Base-by-base conservation (phyloP, 2,797 vertebrate species). In the Erethizon dorsatum region DNA sequence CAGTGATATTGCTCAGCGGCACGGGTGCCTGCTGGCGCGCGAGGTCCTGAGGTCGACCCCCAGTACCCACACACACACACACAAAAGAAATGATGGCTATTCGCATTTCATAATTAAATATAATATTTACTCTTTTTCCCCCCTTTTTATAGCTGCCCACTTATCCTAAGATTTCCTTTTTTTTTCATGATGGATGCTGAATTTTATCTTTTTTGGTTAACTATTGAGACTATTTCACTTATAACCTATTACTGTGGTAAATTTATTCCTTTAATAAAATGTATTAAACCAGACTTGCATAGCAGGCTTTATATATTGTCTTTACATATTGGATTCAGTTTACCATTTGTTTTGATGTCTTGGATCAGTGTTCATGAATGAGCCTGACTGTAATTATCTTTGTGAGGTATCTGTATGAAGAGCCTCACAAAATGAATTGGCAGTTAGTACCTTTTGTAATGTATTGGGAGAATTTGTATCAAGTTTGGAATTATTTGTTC, bases 301-400 rank as follows among this genome's bases (percentile, higher is more conserved):
- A 84, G 63, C 63, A 2, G 37, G 45, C 12, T 91, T 86, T 56
- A 20, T 61, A 50, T 9, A 12, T 52, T 88, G 22, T 75, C 20
- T 47, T 91, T 88, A 67, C 26, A 56, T 37, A 47, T 28, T 90
- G 33, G 67, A 52, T 86, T 88, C 63, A 31, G 61, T 69, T 83
- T 69, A 12, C 56, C 15, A 28, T 90, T 78, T 83, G 50, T 71
- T 89, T 95, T 45, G 71, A 22, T 91, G 88, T 88, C 88, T 95
- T 92, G 83, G 56, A 45, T 79, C 33, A n/a, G 31, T 56, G 28
- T 87, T 96, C 57, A 12, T 83, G 33, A 91, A 91, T 91, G 75
- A 78, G 50, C 75, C 5, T 69, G 37, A 54, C 22, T 87, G 5
- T 87, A 52, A 61, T 92, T 84, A 56, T 73, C 69, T n/a, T 93